Evolutionary conservation across 2,797 vertebrate species (phyloP), one percentile per base, ranked within the genome.

Genomic region (Fundulus diaphanus): DNA sequence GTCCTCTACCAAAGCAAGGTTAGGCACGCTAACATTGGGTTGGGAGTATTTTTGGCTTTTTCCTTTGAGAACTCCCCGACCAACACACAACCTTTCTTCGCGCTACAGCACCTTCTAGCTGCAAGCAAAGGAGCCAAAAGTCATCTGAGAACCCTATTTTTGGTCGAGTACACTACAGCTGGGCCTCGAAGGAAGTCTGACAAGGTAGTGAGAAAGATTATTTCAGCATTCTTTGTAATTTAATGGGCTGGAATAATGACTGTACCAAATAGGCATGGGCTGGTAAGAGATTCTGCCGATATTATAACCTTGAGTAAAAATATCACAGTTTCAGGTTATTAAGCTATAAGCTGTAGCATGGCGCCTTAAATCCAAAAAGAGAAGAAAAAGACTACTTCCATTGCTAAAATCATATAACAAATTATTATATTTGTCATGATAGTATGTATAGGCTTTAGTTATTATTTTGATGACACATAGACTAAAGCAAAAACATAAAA

Each of bases 41-140:
- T 74, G 72, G 87, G 83, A 83, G 90, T 88, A 88, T 94, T 94
- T 94, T 94, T 93, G 93, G 92, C 91, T 87, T 84, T 84, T 88
- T 92, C 91, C 89, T 91, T 88, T 86, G 86, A 92, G 87, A 89
- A 80, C 83, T 78, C 84, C 80, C 88, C 82, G n/a, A n/a, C n/a
- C 76, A 73, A 76, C 88, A 85, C 76, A 82, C 80, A 84, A 44
- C 20, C 81, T 33, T 82, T 81, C 81, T 81, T 84, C 33, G 80
- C 83, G 80, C 88, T 90, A 88, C 92, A 77, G 83, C 84, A 80
- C 85, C 90, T 75, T 89, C 84, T 88, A 88, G 87, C 91, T 87
- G 89, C 90, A 76, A 89, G 91, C 87, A 76, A 44, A 89, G 91
- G 81, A 91, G 92, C 90, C 93, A 89, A 85, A 85, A 86, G 81